Percentiles rank a stretch among this genome's conserved stretches.
Evolutionary conservation across 2,888 invertebrate genomes (phyloP).

Genomic region (Lymantria monacha): DNA sequence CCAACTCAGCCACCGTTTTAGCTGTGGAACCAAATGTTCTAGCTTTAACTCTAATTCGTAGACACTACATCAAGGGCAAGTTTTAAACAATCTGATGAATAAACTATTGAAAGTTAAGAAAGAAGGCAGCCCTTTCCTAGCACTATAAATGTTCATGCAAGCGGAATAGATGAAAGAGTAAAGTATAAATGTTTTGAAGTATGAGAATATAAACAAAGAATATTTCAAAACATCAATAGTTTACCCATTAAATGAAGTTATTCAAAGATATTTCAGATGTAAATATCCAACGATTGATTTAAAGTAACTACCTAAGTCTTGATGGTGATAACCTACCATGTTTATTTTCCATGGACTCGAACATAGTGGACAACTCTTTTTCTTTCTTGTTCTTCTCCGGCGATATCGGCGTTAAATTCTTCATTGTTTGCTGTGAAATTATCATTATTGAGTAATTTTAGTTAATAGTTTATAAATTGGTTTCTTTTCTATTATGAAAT

Average conservation of each 20-base stretch:
- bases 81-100: constrained; percentile 84
- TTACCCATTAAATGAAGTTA: constrained; percentile 64
- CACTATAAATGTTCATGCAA: constrained; percentile 67
- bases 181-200: constrained; percentile 80
- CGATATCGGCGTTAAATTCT: constrained; percentile 81
- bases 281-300: constrained; percentile 12
- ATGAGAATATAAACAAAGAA: constrained; percentile 28
- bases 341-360: constrained; percentile 91
- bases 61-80: constrained; percentile 29
- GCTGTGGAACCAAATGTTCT: constrained; percentile 84
- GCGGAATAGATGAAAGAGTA: constrained; percentile 78
- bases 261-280: constrained; percentile 1
- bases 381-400: constrained; percentile 85
- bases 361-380: constrained; percentile 87
- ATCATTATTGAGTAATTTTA: constrained; percentile 1
- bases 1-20: constrained; percentile 94
- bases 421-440: constrained; percentile 80
- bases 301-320: constrained; percentile 5
- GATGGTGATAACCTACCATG: constrained; percentile 85
- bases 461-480: background rate
- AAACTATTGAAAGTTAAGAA: constrained; percentile 83
- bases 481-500: too few relatives aligned
- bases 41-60: constrained; percentile 41
- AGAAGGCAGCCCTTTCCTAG: constrained; percentile 70
- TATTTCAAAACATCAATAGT: constrained; percentile 81